Percentiles rank a stretch among this genome's conserved stretches.
Conservation (phyloP, 2,113 vertebrate genomes). For the Phrynosoma blainvillii region DNA sequence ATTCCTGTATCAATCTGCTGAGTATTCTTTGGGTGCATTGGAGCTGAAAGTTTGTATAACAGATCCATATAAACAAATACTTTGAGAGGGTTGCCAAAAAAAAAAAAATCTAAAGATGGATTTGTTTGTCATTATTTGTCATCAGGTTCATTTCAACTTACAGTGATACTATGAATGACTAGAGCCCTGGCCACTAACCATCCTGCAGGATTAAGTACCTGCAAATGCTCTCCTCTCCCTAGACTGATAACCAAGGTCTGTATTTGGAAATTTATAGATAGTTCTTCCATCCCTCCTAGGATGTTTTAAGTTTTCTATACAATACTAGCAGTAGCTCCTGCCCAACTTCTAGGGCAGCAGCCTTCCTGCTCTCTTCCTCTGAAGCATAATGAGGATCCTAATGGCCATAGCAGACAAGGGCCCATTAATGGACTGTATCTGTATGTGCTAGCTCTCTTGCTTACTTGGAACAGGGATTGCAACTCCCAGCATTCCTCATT, state of each 20-base stretch:
- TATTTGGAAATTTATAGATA: not conserved
- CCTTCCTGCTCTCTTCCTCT: not conserved
- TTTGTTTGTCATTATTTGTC: too few relatives aligned
- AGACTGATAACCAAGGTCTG: not conserved
- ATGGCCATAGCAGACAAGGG: not conserved
- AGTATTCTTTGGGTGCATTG: not conserved
- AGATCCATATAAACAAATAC: not conserved
- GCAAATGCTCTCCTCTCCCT: too few relatives aligned
- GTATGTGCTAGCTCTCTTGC: too few relatives aligned
- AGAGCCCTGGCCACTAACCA: too few relatives aligned
- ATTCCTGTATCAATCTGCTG: not conserved
- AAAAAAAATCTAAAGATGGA: conserved; percentile 4
- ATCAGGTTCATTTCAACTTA: too few relatives aligned
- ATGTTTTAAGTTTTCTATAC: not conserved
- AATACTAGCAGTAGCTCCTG: not conserved
- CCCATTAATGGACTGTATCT: too few relatives aligned
- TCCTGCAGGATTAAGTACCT: not conserved
- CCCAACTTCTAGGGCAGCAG: not conserved
- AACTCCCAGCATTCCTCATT: too few relatives aligned
- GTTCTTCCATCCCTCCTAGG: too few relatives aligned
- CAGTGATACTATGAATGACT: too few relatives aligned
- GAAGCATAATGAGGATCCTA: not conserved
- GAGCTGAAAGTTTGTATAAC: not conserved
- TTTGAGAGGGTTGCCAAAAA: not conserved
- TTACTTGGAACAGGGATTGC: too few relatives aligned